A percentile compares a stretch with the other conserved stretches of the same genome.
These are phyloP conservation scores for Pseudolaguvia tuberculata DNA, from an alignment of 2,113 vertebrate species.

Conservation along the genomic window DNA sequence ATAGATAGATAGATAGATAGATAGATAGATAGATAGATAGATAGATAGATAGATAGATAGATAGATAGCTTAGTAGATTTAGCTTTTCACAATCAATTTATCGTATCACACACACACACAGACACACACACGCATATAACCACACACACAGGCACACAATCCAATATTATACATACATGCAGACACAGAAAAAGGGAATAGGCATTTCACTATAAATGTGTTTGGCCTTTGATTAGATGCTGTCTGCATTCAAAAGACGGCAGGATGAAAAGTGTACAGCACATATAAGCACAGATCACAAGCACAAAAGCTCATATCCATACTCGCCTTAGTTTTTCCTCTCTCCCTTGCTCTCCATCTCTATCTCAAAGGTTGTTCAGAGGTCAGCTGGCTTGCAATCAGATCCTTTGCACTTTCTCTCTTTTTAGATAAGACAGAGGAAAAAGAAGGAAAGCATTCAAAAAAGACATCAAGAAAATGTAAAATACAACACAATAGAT, in stretches of 20 bases:
- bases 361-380: slow-evolving; percentile 18
- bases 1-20: too few relatives aligned
- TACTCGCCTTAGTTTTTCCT: background rate
- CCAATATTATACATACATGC: background rate
- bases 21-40: too few relatives aligned
- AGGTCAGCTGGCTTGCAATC: slow-evolving; percentile 43
- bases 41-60: too few relatives aligned
- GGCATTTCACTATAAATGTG: background rate
- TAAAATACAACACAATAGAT: background rate
- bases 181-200: background rate
- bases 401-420: slow-evolving; percentile 26
- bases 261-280: slow-evolving; percentile 23
- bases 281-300: slow-evolving; percentile 6
- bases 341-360: background rate
- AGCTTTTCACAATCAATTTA: slow-evolving; percentile 27
- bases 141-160: background rate
- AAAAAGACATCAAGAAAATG: background rate
- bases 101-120: slow-evolving; percentile 35
- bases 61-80: background rate
- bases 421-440: background rate
- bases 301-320: slow-evolving; percentile 30
- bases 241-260: slow-evolving; percentile 13
- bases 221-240: slow-evolving; percentile 19
- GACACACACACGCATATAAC: background rate
- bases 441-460: background rate